These are phyloP conservation scores for Nomada ferruginata DNA, from an alignment of 2,888 invertebrate species.

Conservation along the genomic window DNA sequence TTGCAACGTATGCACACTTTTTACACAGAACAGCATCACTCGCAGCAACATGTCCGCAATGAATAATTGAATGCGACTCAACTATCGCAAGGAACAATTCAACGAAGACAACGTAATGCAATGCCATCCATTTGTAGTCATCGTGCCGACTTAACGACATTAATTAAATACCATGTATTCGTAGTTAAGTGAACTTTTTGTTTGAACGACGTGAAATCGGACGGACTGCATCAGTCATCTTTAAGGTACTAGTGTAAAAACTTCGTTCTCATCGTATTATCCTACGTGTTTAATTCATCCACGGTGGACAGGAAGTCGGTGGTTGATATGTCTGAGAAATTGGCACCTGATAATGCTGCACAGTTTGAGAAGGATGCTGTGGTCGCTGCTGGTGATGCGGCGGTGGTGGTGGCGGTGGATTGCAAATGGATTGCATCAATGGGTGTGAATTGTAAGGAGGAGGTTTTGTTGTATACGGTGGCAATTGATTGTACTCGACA, in stretches of 20 bases:
- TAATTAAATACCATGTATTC: not conserved
- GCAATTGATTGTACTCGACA: slow-evolving; percentile 76
- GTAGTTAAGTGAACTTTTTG: not conserved
- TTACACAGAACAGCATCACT: slow-evolving; percentile 58
- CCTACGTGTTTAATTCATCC: slow-evolving; percentile 74
- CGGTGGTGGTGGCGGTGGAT: slow-evolving; percentile 79
- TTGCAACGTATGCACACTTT: slow-evolving; percentile 57
- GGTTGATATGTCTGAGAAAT: slow-evolving; percentile 77
- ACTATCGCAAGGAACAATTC: slow-evolving; percentile 63
- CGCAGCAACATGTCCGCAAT: slow-evolving; percentile 23
- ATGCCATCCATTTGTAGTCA: slow-evolving; percentile 48
- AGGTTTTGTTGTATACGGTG: slow-evolving; percentile 75
- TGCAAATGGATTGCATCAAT: slow-evolving; percentile 79
- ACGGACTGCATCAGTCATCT: slow-evolving; percentile 44
- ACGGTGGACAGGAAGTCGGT: slow-evolving; percentile 74
- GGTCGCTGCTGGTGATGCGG: slow-evolving; percentile 74
- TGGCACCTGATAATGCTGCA: slow-evolving; percentile 76
- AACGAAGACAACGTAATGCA: slow-evolving; percentile 51
- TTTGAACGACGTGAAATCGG: slow-evolving; percentile 28
- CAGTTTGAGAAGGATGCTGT: slow-evolving; percentile 72
- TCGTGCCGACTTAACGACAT: not conserved
- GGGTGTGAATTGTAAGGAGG: slow-evolving; percentile 76
- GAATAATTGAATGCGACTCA: slow-evolving; percentile 55
- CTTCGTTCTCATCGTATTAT: slow-evolving; percentile 14
- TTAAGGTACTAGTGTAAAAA: slow-evolving; percentile 58